These are phyloP conservation scores for Carassius carassius DNA, from an alignment of 2,113 vertebrate species.

Conservation along the genomic window DNA sequence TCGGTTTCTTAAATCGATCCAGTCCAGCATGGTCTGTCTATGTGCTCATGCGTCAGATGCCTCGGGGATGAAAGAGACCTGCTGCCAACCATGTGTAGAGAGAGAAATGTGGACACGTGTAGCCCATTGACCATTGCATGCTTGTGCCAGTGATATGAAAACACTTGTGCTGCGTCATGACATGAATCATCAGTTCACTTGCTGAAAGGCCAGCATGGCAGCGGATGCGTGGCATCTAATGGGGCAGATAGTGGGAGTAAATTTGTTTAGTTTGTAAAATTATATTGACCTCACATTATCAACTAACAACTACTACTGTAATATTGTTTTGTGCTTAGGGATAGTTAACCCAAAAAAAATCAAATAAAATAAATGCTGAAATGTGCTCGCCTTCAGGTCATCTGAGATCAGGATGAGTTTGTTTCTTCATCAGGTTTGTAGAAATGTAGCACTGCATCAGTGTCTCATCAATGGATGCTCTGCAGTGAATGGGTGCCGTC, in stretches of 20 bases:
- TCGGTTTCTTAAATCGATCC: background rate
- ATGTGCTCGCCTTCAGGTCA: no score
- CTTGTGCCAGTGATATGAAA: background rate
- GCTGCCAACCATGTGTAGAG: background rate
- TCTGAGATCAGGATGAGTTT: no score
- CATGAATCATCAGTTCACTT: background rate
- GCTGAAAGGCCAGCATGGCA: background rate
- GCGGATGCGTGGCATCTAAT: background rate
- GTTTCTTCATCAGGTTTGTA: no score
- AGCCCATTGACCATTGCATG: background rate
- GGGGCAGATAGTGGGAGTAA: background rate
- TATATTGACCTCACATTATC: no score
- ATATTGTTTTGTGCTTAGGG: no score
- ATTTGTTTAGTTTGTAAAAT: background rate
- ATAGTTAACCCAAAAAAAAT: no score
- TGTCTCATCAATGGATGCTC: no score
- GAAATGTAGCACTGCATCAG: no score
- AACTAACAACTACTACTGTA: no score
- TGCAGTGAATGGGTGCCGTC: no score
- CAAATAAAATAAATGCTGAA: no score
- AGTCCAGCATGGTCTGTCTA: background rate
- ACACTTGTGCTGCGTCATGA: background rate
- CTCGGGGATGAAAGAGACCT: background rate
- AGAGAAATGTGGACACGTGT: background rate
- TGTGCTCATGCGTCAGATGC: conserved; percentile 35